phyloP scores from a whole-genome alignment of 2,797 vertebrate species.

The Eptatretus atami region DNA sequence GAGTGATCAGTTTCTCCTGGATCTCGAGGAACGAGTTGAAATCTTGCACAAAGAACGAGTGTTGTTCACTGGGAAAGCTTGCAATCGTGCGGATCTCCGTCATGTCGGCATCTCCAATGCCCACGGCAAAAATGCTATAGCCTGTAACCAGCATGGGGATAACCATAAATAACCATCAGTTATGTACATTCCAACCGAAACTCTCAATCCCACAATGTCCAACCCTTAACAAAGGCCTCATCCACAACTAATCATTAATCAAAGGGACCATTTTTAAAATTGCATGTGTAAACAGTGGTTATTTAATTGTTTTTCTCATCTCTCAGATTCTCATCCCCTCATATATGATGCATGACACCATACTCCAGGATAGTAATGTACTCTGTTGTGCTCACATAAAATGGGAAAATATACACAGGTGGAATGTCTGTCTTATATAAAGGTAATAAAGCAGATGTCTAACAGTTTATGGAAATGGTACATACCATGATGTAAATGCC shows the following conservation, averaged over 20 bases:
- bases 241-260: too few relatives aligned
- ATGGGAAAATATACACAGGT: too few relatives aligned
- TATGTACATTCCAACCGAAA: too few relatives aligned
- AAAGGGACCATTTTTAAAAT: too few relatives aligned
- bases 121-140: background rate
- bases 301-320: background rate
- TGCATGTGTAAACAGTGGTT: too few relatives aligned
- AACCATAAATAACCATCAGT: too few relatives aligned
- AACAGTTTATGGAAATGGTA: background rate
- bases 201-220: too few relatives aligned
- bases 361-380: background rate
- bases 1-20: background rate
- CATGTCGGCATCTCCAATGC: constrained; percentile 2
- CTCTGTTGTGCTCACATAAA: too few relatives aligned
- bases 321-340: background rate
- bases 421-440: background rate
- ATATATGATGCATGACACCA: background rate
- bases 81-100: background rate
- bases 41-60: background rate
- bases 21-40: background rate
- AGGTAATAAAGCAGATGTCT: background rate
- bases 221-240: too few relatives aligned
- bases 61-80: background rate
- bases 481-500: too few relatives aligned
- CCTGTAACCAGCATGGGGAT: background rate